Percentiles rank a stretch among this genome's conserved stretches.
Conservation (phyloP, 2,888 invertebrate genomes). For the Lomographa bimaculata region DNA sequence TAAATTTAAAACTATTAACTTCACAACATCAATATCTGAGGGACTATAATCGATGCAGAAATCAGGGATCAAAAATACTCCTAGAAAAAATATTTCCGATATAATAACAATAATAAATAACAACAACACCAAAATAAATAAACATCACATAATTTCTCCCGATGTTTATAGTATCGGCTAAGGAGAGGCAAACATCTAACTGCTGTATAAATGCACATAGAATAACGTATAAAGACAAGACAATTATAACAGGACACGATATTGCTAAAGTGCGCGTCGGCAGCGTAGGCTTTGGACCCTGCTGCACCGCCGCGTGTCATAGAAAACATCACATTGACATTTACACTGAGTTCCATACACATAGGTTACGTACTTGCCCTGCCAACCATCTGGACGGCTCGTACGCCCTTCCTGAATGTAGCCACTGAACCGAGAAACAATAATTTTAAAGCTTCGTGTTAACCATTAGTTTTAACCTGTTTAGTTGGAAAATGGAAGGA, state of each 20-base stretch:
- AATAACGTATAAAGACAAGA: conserved; percentile 76
- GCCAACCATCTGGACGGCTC: conserved; percentile 99
- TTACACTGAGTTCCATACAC: conserved; percentile 68
- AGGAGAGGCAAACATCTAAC: conserved; percentile 81
- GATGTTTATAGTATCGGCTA: conserved; percentile 70
- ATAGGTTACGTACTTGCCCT: conserved; percentile 96
- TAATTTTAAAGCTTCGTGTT: conserved; percentile 59
- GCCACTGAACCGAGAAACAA: conserved; percentile 92
- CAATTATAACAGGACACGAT: conserved; percentile 77
- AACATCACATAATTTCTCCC: conserved; percentile 73
- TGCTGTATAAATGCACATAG: conserved; percentile 79
- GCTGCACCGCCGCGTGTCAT: conserved; percentile 45
- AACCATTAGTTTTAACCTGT: conserved; percentile 52
- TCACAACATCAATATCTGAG: conserved; percentile 80
- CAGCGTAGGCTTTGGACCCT: conserved; percentile 45
- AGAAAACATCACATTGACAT: conserved; percentile 76
- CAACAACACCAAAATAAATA: conserved; percentile 79
- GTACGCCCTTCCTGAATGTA: conserved; percentile 99
- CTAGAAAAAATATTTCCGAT: conserved; percentile 65
- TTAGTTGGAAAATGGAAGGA: conserved; percentile 46
- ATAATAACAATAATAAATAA: conserved; percentile 56
- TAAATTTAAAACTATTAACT: conserved; percentile 63
- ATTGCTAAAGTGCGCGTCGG: conserved; percentile 61
- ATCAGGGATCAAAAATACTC: conserved; percentile 72
- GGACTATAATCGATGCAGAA: conserved; percentile 77